Evolutionary conservation across 2,888 invertebrate species (phyloP), one percentile per base, ranked within the genome.

Genomic region (Metalampra italica): DNA sequence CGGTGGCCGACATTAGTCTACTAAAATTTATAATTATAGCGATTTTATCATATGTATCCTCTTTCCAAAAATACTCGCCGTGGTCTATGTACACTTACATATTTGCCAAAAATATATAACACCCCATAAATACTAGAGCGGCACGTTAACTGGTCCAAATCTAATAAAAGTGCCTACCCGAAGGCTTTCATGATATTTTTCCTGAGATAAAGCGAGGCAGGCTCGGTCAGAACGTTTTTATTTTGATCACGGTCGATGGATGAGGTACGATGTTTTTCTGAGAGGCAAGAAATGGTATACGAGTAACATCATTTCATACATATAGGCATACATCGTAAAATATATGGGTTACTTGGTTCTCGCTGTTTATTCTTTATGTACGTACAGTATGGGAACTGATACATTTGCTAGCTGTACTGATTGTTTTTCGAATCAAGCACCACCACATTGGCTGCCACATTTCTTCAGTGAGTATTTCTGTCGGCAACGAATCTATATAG

Each of bases 131-230:
- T 52, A 53, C 43, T 29, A 7, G 13, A 29, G 39, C 14, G 38
- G 36, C n/a, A 42, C 53, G 56, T 46, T 53, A 53, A 52, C 59
- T 46, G 50, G 44, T 43, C 48, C 43, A 44, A 57, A 61, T 57
- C 55, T 56, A 61, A 59, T 61, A 59, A 61, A 49, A 37, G 32
- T 29, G 34, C 47, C 53, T 49, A 39, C 46, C 39, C 32, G 49
- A 13, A 47, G 36, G 43, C 53, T 50, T 47, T 54, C 52, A 49
- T 49, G 50, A 52, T 52, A 53, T 58, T 54, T 34, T 50, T 49
- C 49, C 43, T 39, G 36, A 49, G 56, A 56, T 54, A 54, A 12
- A 54, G 52, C 46, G 39, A 29, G 39, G 50, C 30, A 15, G 51
- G 48, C 41, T 52, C 44, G 43, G 51, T 9, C 12, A 30, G 42